Conservation (phyloP, 92 coral and sea anemone species). For the Zoanthus sansibaricus region DNA sequence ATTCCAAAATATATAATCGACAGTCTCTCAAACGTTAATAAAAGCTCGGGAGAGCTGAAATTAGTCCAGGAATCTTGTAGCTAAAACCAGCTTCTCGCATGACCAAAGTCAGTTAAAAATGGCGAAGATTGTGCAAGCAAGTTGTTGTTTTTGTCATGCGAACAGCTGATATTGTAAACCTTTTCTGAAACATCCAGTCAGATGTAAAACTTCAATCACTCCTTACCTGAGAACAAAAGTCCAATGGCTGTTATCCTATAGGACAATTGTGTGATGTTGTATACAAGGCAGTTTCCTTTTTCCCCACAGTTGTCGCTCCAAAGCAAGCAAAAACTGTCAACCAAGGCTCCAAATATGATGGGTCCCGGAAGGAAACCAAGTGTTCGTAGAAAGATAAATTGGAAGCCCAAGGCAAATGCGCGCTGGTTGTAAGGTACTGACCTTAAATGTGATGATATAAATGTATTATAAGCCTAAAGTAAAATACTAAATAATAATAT, state of each 20-base stretch:
- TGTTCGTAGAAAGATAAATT: constrained; percentile 66
- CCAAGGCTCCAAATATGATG: constrained; percentile 69
- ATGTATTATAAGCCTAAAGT: no score
- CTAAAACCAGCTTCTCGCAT: no score
- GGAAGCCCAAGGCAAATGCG: constrained; percentile 86
- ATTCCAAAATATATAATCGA: no score
- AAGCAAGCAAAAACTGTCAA: constrained; percentile 69
- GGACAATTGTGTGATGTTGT: constrained; percentile 72
- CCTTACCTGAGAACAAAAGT: constrained; percentile 51
- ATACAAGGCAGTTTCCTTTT: constrained; percentile 74
- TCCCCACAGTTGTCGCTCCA: constrained; percentile 77
- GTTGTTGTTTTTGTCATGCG: no score
- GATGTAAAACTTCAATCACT: background rate
- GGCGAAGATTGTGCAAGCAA: no score
- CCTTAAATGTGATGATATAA: constrained; percentile 19
- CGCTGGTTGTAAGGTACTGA: constrained; percentile 90
- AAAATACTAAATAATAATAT: no score
- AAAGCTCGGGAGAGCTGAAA: no score
- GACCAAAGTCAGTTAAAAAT: no score
- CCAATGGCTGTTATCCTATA: constrained; percentile 59
- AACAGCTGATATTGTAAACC: no score
- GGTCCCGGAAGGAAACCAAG: constrained; percentile 80
- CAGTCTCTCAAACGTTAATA: no score
- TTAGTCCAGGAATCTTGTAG: no score
- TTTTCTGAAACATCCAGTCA: background rate